Evolutionary conservation across 2,888 invertebrate genomes (phyloP).

Genomic region (Metopia argyrocephala): DNA sequence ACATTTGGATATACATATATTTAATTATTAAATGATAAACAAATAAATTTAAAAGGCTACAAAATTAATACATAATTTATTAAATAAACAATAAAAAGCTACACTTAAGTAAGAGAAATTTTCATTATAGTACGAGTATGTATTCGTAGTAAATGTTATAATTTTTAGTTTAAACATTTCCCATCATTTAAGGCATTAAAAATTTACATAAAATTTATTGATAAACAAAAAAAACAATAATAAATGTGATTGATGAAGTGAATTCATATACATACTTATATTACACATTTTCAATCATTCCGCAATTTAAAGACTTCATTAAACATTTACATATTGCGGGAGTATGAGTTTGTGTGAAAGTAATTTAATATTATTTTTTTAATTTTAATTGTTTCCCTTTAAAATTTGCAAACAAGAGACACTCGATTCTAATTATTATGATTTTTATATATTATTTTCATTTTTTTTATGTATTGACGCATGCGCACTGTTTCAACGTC

Average conservation of each 20-base stretch:
- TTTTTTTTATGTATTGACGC: conserved; percentile 24
- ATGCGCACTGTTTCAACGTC: conserved; percentile 31
- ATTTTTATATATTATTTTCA: background rate
- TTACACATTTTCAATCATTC: background rate
- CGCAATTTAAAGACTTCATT: conserved; percentile 26
- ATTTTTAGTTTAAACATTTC: conserved; percentile 22
- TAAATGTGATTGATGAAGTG: conserved; percentile 16
- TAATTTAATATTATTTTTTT: background rate
- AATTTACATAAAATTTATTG: conserved; percentile 31
- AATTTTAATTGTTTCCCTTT: conserved; percentile 20
- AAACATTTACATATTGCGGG: conserved; percentile 25
- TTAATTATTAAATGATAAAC: conserved; percentile 36
- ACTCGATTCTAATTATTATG: background rate
- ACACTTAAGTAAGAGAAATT: conserved; percentile 11
- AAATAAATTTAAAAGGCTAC: conserved; percentile 38
- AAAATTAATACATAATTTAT: conserved; percentile 34
- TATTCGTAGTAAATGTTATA: background rate
- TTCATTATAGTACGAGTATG: too few species aligned
- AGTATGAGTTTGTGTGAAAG: background rate
- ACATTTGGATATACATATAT: conserved; percentile 16
- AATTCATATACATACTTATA: too few species aligned
- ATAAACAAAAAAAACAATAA: conserved; percentile 44
- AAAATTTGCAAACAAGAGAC: background rate
- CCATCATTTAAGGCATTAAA: background rate
- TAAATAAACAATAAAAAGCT: conserved; percentile 15